Conservation (phyloP, 1,140 invertebrate species). For the Daktulosphaira vitifoliae region DNA sequence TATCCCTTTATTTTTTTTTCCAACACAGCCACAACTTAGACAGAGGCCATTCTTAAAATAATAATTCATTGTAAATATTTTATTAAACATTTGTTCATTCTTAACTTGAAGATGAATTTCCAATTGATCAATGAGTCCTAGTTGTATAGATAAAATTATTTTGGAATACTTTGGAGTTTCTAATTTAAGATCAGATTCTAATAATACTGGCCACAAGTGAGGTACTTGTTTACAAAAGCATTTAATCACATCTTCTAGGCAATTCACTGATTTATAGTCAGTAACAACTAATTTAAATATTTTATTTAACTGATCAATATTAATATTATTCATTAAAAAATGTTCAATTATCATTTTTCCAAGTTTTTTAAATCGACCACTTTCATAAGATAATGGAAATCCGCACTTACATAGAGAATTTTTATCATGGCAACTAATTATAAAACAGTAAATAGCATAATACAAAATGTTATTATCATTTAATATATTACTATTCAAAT, state of each 20-base stretch:
- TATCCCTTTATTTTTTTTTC: slow-evolving; percentile 38
- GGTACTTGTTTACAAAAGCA: slow-evolving; percentile 17
- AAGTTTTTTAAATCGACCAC: slow-evolving; percentile 18
- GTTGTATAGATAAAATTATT: slow-evolving; percentile 29
- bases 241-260: slow-evolving; percentile 27
- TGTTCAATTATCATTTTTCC: slow-evolving; percentile 20
- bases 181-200: neutral
- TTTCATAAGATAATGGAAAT: neutral
- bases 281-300: neutral
- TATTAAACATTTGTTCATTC: slow-evolving; percentile 24
- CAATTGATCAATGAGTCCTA: slow-evolving; percentile 23
- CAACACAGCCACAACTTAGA: slow-evolving; percentile 42
- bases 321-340: neutral
- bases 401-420: slow-evolving; percentile 6
- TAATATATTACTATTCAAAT: slow-evolving; percentile 33
- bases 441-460: slow-evolving; percentile 16
- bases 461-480: slow-evolving; percentile 26
- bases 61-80: slow-evolving; percentile 34
- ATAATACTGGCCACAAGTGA: slow-evolving; percentile 4
- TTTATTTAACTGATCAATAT: slow-evolving; percentile 16
- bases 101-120: neutral
- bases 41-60: slow-evolving; percentile 41
- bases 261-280: neutral
- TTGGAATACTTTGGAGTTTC: neutral
- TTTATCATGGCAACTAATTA: neutral